These are phyloP conservation scores for Yponomeuta sedellus DNA, from an alignment of 2,888 invertebrate species.

Conservation along the genomic window DNA sequence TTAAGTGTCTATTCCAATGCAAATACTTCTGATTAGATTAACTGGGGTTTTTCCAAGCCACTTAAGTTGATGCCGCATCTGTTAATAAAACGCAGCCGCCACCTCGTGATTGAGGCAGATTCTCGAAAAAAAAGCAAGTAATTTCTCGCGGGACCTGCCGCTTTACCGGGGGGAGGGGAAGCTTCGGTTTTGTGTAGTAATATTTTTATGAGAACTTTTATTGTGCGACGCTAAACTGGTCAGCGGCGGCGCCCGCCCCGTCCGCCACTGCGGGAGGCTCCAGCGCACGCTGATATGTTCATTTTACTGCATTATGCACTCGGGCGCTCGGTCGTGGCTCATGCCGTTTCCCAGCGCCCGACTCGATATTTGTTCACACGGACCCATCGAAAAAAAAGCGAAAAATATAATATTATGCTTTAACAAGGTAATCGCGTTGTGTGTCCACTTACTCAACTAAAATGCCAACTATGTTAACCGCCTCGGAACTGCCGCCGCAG, in stretches of 20 bases:
- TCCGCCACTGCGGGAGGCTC: background rate
- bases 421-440: slow-evolving; percentile 13
- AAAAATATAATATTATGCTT: slow-evolving; percentile 12
- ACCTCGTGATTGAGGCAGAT: slow-evolving; percentile 52
- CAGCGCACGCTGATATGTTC: background rate
- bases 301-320: slow-evolving; percentile 3
- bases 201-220: slow-evolving; percentile 9
- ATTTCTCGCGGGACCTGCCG: slow-evolving; percentile 60
- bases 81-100: background rate
- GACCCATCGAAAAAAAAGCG: slow-evolving; percentile 8
- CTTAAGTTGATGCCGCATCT: too few relatives aligned
- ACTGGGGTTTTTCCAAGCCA: too few relatives aligned
- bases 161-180: slow-evolving; percentile 17
- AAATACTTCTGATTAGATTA: too few relatives aligned
- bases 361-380: background rate
- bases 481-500: slow-evolving; percentile 6
- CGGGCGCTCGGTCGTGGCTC: too few relatives aligned
- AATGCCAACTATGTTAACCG: slow-evolving; percentile 12
- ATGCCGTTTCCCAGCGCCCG: too few relatives aligned
- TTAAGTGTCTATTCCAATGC: too few relatives aligned
- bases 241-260: background rate
- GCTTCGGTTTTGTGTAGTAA: slow-evolving; percentile 6
- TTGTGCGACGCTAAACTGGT: background rate
- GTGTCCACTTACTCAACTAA: slow-evolving; percentile 11
- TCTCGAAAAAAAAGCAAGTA: slow-evolving; percentile 69